A percentile compares a stretch with the other conserved stretches of the same genome.
phyloP scores from a whole-genome alignment of 2,888 invertebrate genomes.

The Byasa hedistus region DNA sequence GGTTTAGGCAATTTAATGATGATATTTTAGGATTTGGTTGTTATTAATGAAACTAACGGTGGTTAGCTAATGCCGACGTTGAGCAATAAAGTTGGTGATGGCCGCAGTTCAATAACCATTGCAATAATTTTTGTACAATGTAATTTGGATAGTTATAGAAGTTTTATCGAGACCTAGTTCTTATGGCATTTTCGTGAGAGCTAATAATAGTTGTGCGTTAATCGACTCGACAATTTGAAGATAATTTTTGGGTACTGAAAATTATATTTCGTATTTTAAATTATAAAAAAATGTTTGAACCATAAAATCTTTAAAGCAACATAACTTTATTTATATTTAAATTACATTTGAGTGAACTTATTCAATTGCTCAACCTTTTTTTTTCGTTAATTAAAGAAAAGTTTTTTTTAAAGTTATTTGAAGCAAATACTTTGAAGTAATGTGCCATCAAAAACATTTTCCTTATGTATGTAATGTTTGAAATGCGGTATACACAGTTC shows the following conservation, averaged over 20 bases:
- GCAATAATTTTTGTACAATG: constrained; percentile 68
- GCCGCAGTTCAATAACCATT: constrained; percentile 44
- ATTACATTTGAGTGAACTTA: neutral
- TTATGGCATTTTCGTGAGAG: constrained; percentile 69
- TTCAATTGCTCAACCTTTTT: neutral
- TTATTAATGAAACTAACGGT: constrained; percentile 39
- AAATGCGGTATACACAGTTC: constrained; percentile 64
- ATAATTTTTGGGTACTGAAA: constrained; percentile 8
- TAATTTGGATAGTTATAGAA: constrained; percentile 57
- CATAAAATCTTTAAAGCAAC: neutral
- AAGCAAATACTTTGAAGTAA: constrained; percentile 28
- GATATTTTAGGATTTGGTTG: constrained; percentile 47
- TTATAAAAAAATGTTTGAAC: constrained; percentile 6
- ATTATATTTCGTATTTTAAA: constrained; percentile 1
- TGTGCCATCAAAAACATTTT: constrained; percentile 62
- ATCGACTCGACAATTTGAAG: constrained; percentile 7
- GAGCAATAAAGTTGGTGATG: constrained; percentile 31
- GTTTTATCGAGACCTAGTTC: constrained; percentile 50
- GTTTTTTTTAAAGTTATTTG: constrained; percentile 1
- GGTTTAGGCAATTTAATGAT: constrained; percentile 49
- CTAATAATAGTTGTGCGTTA: constrained; percentile 29
- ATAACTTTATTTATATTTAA: neutral
- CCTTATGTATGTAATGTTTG: constrained; percentile 47
- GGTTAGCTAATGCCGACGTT: constrained; percentile 28
- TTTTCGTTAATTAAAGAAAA: constrained; percentile 12